These are phyloP conservation scores for Sebastes vulpes DNA, from an alignment of 2,797 vertebrate species.

Conservation along the genomic window DNA sequence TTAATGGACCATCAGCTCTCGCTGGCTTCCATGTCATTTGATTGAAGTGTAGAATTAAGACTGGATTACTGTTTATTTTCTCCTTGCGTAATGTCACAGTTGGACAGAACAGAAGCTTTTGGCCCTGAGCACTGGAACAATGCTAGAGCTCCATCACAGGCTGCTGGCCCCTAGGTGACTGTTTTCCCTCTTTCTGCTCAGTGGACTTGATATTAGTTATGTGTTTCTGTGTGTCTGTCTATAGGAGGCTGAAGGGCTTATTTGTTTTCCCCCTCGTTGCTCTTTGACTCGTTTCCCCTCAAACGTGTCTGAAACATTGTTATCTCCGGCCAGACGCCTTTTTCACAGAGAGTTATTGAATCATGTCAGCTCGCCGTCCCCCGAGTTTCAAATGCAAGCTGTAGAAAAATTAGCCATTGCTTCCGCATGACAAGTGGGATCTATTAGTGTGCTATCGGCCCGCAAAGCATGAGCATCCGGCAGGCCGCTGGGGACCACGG, in stretches of 20 bases:
- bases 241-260: slow-evolving; percentile 74
- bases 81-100: slow-evolving; percentile 66
- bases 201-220: slow-evolving; percentile 68
- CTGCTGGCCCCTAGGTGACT: slow-evolving; percentile 63
- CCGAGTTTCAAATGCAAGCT: slow-evolving; percentile 81
- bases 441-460: slow-evolving; percentile 84
- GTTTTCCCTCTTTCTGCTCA: slow-evolving; percentile 67
- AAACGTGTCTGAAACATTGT: slow-evolving; percentile 78
- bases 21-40: slow-evolving; percentile 59
- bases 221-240: slow-evolving; percentile 64
- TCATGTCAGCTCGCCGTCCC: slow-evolving; percentile 79
- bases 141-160: slow-evolving; percentile 52
- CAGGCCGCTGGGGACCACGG: slow-evolving; percentile 66
- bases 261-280: slow-evolving; percentile 80
- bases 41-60: slow-evolving; percentile 64
- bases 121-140: slow-evolving; percentile 59
- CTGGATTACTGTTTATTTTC: slow-evolving; percentile 59
- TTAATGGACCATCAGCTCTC: slow-evolving; percentile 55
- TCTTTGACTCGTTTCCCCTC: slow-evolving; percentile 78
- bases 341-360: slow-evolving; percentile 80
- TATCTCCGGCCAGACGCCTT: slow-evolving; percentile 78
- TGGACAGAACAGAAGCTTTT: slow-evolving; percentile 58
- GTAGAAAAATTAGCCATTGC: slow-evolving; percentile 86
- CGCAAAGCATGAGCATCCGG: slow-evolving; percentile 77
- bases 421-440: slow-evolving; percentile 87